Evolutionary conservation across 1,140 invertebrate species (phyloP), one percentile per base, ranked within the genome.

Genomic region (Melanaphis sacchari): DNA sequence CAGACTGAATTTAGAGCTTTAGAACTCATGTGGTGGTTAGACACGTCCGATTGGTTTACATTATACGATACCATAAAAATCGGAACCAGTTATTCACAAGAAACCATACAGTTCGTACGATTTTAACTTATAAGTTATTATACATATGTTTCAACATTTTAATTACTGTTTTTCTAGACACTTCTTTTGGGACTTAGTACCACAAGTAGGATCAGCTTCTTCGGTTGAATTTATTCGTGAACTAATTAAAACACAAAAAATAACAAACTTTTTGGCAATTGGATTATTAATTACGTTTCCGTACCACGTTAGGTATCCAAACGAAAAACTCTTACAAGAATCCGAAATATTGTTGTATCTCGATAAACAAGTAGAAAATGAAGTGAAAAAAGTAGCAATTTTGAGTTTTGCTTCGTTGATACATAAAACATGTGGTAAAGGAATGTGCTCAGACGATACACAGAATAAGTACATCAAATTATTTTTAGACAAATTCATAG

Each of bases 121-220:
- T 59, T 94, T 59, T 46, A 85, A 40, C 18, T 88, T 49, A 8
- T 4, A 88, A 88, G 36, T 87, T 49, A 46, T 88, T 88, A n/a
- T 8, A 88, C 8, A 18, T 36, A 36, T 31, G 7, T n/a, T 8
- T 93, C 9, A 40, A 93, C 3, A 15, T 82, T 40, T 36, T 54
- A 15, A 0, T 84, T 43, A 7, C 43, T 88, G 26, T 46, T 91
- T n/a, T 90, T 94, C 21, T 59, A 95, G 96, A 54, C 97, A 97
- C 94, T 96, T 97, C 93, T 97, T 97, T 94, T 95, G 97, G 93
- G 97, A 97, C 94, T 96, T 97, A 15, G 95, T 97, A n/a, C 97
- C 97, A 22, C 96, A 97, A 94, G 96, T 96, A 36, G 96, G 97
- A 88, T 97, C 96, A 46, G 96, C 96, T 40, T 96, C 96, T 24